Base-by-base conservation (phyloP, 2,113 vertebrate genomes). In the Alosa alosa region DNA sequence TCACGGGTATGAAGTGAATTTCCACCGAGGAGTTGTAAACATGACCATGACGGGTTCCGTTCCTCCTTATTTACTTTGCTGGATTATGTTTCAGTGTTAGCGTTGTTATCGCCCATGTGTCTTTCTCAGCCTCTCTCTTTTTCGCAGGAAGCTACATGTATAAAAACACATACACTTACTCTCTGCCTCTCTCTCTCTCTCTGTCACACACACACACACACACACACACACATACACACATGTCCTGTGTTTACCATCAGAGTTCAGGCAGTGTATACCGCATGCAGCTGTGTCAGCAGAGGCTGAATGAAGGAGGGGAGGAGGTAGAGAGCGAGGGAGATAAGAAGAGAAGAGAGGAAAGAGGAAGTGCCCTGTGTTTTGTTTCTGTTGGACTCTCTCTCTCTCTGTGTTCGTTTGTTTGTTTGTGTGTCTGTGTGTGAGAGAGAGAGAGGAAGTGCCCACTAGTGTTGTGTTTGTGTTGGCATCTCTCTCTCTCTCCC, bases 241-340 rank as follows among this genome's bases (percentile, higher is more conserved):
- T 2, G 64, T 13, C n/a, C 64, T 72, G 64, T 31, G 64, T 72
- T 8, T 75, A 13, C 31, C 39, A 31, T 75, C 88, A 1, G 75
- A 91, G 88, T 86, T 78, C 83, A 90, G 89, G 89, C 89, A 72
- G 81, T 81, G 87, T 84, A 89, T 84, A 47, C 68, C 78, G 36
- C 85, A 86, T 82, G 84, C 91, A 89, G 91, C 90, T 92, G 93
- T 89, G 90, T 93, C 91, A 91, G 91, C 90, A 90, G 68, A 83
- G 88, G 81, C 20, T 88, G 86, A 84, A 89, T 89, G 89, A 85
- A 88, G 82, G 72, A 88, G 82, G 72, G 55, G n/a, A 49, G 25
- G 25, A 84, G 78, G 20, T n/a, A 45, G 86, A 81, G 78, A 81
- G 86, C 25, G 52, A 64, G 52, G 31, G 25, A 75, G 68, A 36